phyloP scores from a whole-genome alignment of 2,888 invertebrate genomes.

The Xanthorhoe designata region DNA sequence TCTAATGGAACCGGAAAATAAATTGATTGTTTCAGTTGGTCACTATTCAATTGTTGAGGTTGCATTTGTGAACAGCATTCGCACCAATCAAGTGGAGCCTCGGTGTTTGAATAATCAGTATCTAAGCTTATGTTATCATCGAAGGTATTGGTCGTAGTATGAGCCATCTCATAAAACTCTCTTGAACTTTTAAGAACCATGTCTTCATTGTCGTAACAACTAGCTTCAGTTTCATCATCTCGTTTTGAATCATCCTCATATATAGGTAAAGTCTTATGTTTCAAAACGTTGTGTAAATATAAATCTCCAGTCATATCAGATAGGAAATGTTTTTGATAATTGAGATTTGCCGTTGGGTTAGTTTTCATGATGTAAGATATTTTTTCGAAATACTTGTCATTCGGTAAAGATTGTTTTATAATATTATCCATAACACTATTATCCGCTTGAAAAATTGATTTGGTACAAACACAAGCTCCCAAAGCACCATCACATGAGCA shows the following conservation, averaged over 20 bases:
- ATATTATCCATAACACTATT: constrained; percentile 54
- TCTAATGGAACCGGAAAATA: constrained; percentile 49
- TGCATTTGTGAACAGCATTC: constrained; percentile 43
- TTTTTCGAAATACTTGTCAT: constrained; percentile 47
- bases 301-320: constrained; percentile 18
- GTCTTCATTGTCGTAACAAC: constrained; percentile 45
- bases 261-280: constrained; percentile 23
- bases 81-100: constrained; percentile 49
- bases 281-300: constrained; percentile 23
- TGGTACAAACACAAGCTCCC: constrained; percentile 62
- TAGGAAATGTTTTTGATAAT: constrained; percentile 18
- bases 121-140: constrained; percentile 45
- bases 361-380: constrained; percentile 63
- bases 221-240: constrained; percentile 44
- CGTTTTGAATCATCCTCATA: constrained; percentile 23
- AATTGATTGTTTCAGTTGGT: constrained; percentile 50
- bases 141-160: constrained; percentile 50
- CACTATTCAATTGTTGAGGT: constrained; percentile 40
- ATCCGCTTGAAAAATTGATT: constrained; percentile 54
- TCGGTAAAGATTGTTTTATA: constrained; percentile 54
- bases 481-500: constrained; percentile 61
- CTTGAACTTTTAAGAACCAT: constrained; percentile 54
- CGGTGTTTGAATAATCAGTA: constrained; percentile 44
- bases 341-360: constrained; percentile 34
- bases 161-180: constrained; percentile 40